Base-by-base conservation (phyloP, 2,797 vertebrate genomes). In the Clarias pachynema region DNA sequence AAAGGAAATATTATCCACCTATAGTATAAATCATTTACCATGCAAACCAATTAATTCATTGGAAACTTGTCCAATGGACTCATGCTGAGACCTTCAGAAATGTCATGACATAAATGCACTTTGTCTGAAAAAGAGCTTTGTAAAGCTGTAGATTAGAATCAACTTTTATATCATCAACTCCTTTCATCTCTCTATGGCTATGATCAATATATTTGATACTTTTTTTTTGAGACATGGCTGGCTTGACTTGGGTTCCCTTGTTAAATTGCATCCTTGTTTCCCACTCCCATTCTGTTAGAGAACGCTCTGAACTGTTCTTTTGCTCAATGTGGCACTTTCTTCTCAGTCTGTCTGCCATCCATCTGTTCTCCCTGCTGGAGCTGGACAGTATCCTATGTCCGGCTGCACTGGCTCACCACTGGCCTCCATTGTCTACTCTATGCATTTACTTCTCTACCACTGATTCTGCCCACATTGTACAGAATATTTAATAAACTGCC, bases 161-260 rank as follows among this genome's bases (percentile, higher is more conserved):
- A 44, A 49, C 37, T 49, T 49, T 49, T 12, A 49, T 49, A 49
- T 49, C 44, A 10, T 72, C 69, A 44, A 49, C 37, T 75, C 6
- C 16, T 12, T 75, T 75, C 7, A 56, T 73, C 44, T 56, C 72
- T 31, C 12, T 26, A 31, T 6, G 18, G 53, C 74, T 34, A 8
- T 5, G 3, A 2, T 16, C 14, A 53, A 5, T 31, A 34, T 34
- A 60, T 37, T 34, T 60, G 0, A 60, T 59, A 57, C n/a, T n/a
- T 49, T 75, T 31, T 31, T 22, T 34, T 49, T 12, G 22, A n/a
- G n/a, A 74, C 44, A 53, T 26, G 29, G 26, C 8, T 18, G 5
- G 22, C 73, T 57, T 77, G 9, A 57, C 7, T 29, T 75, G 44
- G 72, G 49, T 57, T 77, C 73, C 44, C 53, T 22, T 77, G 75